Evolutionary conservation across 2,888 invertebrate genomes (phyloP).

Genomic region (Arge pagana): DNA sequence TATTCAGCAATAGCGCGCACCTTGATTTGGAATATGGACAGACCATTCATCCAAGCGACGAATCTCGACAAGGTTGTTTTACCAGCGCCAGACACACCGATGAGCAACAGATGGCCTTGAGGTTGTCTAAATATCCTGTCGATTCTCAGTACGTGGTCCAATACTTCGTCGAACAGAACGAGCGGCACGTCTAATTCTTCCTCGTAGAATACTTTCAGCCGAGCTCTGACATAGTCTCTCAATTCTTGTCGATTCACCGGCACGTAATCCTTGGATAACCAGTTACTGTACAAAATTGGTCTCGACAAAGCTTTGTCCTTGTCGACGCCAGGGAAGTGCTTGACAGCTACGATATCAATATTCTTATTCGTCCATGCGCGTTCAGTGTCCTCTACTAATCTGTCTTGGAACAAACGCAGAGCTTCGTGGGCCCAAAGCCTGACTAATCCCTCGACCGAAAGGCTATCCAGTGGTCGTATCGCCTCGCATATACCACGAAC

Average conservation of each 20-base stretch:
- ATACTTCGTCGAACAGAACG: slow-evolving; percentile 98
- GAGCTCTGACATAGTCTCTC: slow-evolving; percentile 94
- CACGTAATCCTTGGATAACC: slow-evolving; percentile 97
- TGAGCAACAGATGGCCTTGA: slow-evolving; percentile 95
- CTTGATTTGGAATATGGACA: slow-evolving; percentile 99
- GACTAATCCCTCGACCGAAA: slow-evolving; percentile 92
- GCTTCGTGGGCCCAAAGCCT: slow-evolving; percentile 99
- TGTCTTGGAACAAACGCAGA: slow-evolving; percentile 93
- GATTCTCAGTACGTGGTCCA: slow-evolving; percentile 97
- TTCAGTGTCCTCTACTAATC: slow-evolving; percentile 92
- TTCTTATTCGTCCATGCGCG: slow-evolving; percentile 98
- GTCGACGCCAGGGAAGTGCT: slow-evolving; percentile 92
- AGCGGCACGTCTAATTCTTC: slow-evolving; percentile 98
- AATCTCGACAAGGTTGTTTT: slow-evolving; percentile 99
- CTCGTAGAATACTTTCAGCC: slow-evolving; percentile 98
- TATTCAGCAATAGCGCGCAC: slow-evolving; percentile 57
- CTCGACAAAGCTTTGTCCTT: slow-evolving; percentile 83
- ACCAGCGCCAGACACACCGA: slow-evolving; percentile 98
- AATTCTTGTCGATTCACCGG: slow-evolving; percentile 95
- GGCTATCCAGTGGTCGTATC: slow-evolving; percentile 89
- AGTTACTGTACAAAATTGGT: slow-evolving; percentile 98
- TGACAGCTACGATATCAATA: slow-evolving; percentile 88
- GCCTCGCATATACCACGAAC: slow-evolving; percentile 99
- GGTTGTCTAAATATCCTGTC: slow-evolving; percentile 99
- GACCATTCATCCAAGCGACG: slow-evolving; percentile 99